Evolutionary conservation across 2,888 invertebrate genomes (phyloP), one percentile per base, ranked within the genome.

Genomic region (Philaethria dido): DNA sequence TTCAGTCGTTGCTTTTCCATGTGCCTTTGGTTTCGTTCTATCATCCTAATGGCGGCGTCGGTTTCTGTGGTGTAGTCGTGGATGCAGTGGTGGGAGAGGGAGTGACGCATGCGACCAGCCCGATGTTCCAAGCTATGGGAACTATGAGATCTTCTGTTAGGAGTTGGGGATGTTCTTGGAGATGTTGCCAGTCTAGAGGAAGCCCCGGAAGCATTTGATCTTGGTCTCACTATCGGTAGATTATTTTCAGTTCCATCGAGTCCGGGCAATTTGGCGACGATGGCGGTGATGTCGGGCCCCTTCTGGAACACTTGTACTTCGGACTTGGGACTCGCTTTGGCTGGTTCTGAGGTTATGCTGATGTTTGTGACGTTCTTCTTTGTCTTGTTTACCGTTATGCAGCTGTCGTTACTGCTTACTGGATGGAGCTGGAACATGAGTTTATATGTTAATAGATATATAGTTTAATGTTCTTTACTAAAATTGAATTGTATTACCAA

Each of bases 221-320:
- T 87, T n/a, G 94, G 94, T 74, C 94, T 80, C 73, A 93, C 82
- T 59, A 93, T 78, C 0, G 93, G 93, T 70, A 92, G 76, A 72
- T 88, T 87, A 14, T 81, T 73, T 72, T 79, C 93, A 72, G 76
- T 85, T 74, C 87, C 86, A 68, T 94, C 94, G 13, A 94, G 80
- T 3, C 94, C 94, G 0, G 95, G 94, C 42, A 95, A 83, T 77
- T 94, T 94, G 1, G 94, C 94, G 0, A 96, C 95, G 20, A 97
- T 86, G 0, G 96, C 95, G 1, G 96, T 96, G 29, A 96, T 95
- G 78, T 96, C 96, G 36, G 96, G 96, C 0, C 96, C 97, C 77
- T 97, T 95, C 83, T 96, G 97, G 80, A 95, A 97, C 55, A 96
- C 95, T 79, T 94, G 88, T 63, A 93, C 92, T 79, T 94, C 93